phyloP scores from a whole-genome alignment of 2,888 invertebrate species.

The Diabrotica balteata region DNA sequence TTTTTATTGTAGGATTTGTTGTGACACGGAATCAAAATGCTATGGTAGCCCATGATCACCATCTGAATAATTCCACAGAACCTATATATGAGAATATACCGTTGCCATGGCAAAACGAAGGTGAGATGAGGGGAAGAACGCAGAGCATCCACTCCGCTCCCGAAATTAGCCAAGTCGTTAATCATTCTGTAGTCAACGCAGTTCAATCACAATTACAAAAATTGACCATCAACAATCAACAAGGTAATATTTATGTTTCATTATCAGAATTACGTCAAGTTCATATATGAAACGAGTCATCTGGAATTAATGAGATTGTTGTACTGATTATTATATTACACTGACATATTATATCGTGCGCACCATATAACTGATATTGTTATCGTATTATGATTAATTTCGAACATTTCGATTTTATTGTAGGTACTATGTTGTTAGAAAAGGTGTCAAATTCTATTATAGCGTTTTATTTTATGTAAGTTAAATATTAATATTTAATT shows the following conservation, averaged over 20 bases:
- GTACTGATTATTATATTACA: too few species aligned
- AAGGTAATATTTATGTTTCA: slow-evolving; percentile 27
- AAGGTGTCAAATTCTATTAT: too few species aligned
- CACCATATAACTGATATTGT: too few species aligned
- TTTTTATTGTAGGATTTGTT: slow-evolving; percentile 55
- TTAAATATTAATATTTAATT: too few species aligned
- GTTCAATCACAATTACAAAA: slow-evolving; percentile 50
- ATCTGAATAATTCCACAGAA: slow-evolving; percentile 65
- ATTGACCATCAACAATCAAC: slow-evolving; percentile 41
- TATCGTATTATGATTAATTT: too few species aligned
- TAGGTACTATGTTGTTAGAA: too few species aligned
- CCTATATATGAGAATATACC: slow-evolving; percentile 86
- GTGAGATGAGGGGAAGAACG: slow-evolving; percentile 62
- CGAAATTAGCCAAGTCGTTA: slow-evolving; percentile 61
- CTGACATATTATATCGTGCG: too few species aligned
- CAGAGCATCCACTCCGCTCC: slow-evolving; percentile 78
- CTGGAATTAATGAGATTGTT: too few species aligned
- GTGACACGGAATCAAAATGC: slow-evolving; percentile 62
- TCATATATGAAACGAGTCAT: too few species aligned
- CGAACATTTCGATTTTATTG: too few species aligned
- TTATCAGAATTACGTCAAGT: too few species aligned
- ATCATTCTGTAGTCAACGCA: slow-evolving; percentile 52
- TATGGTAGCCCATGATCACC: slow-evolving; percentile 51
- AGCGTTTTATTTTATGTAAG: too few species aligned
- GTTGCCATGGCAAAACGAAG: slow-evolving; percentile 67